Evolutionary conservation across 1,140 invertebrate genomes (phyloP), one percentile per base, ranked within the genome.

Genomic region (Triops longicaudatus): DNA sequence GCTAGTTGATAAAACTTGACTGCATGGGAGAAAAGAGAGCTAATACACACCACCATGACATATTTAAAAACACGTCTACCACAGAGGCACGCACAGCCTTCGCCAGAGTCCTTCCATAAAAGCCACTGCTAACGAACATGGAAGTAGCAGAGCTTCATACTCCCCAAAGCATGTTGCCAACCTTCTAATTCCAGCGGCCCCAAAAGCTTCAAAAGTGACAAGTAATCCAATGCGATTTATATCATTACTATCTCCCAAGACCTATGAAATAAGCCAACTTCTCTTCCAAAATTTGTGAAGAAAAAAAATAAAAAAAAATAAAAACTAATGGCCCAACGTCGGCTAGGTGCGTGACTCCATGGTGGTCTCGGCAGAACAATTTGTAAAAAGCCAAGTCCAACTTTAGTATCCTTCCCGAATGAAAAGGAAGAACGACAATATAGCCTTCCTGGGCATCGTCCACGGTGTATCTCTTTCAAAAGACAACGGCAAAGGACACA

Each of bases 261-360:
- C 2, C n/a, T 63, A 14, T 63, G 50, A 63, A 17, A 63, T 63
- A 63, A 63, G 50, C 10, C 50, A 63, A 22, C 50, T 63, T 63
- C 50, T 63, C n/a, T 63, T 63, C 7, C 31, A 37, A n/a, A 37
- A 63, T n/a, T 9, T 9, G 14, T 63, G 22, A 63, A 63, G 22
- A 63, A 1, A 22, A 63, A 63, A 63, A 63, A 44, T 10, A 63
- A 63, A 63, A 50, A 14, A 12, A 22, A 14, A 63, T 14, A 63
- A 63, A 17, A 63, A 63, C 22, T 63, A 63, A 63, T 63, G 50
- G 50, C 14, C 50, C 50, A 63, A 63, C 17, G 50, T 63, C 17
- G 50, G 50, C 17, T n/a, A 63, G 50, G 50, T 63, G 50, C 50
- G 50, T 63, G 50, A 63, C 50, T 63, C 50, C 50, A 63, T 63